These are phyloP conservation scores for Trididemnum nubilum DNA, from an alignment of 23 tunicate species.

Conservation along the genomic window DNA sequence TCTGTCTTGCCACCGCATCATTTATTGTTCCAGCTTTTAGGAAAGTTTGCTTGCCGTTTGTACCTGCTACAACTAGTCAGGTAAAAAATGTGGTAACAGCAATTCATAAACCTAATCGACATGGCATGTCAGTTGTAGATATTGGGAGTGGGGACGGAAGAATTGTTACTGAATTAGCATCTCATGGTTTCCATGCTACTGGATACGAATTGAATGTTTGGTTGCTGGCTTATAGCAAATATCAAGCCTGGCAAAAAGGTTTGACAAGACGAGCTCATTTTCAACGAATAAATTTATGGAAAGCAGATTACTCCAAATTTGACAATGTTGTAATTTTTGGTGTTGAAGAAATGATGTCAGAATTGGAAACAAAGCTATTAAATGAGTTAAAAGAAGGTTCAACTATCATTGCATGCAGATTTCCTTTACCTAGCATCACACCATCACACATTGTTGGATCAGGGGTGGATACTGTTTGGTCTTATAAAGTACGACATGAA, in stretches of 20 bases:
- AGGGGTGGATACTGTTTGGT: slow-evolving; percentile 86
- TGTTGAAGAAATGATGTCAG: slow-evolving; percentile 67
- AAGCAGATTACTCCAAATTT: slow-evolving; percentile 54
- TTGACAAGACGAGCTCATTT: slow-evolving; percentile 44
- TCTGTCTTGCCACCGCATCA: slow-evolving; percentile 40
- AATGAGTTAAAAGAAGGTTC: slow-evolving; percentile 63
- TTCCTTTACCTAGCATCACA: slow-evolving; percentile 54
- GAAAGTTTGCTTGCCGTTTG: slow-evolving; percentile 76
- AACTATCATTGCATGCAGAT: slow-evolving; percentile 73
- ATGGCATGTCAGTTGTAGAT: slow-evolving; percentile 62
- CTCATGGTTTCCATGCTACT: slow-evolving; percentile 44
- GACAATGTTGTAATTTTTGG: slow-evolving; percentile 64
- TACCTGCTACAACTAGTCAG: slow-evolving; percentile 74
- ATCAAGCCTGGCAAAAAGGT: slow-evolving; percentile 29
- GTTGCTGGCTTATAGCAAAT: slow-evolving; percentile 75
- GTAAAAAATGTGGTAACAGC: slow-evolving; percentile 64
- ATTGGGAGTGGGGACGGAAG: slow-evolving; percentile 98
- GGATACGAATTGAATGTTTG: slow-evolving; percentile 82
- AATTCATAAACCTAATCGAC: slow-evolving; percentile 12
- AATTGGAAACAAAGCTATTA: slow-evolving; percentile 54
- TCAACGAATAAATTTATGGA: slow-evolving; percentile 69
- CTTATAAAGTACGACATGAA: slow-evolving; percentile 46
- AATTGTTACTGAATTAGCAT: slow-evolving; percentile 61
- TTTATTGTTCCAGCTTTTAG: slow-evolving; percentile 73
- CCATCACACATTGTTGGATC: slow-evolving; percentile 35